Evolutionary conservation across 2,888 invertebrate species (phyloP).

Genomic region (Meteorus colon): DNA sequence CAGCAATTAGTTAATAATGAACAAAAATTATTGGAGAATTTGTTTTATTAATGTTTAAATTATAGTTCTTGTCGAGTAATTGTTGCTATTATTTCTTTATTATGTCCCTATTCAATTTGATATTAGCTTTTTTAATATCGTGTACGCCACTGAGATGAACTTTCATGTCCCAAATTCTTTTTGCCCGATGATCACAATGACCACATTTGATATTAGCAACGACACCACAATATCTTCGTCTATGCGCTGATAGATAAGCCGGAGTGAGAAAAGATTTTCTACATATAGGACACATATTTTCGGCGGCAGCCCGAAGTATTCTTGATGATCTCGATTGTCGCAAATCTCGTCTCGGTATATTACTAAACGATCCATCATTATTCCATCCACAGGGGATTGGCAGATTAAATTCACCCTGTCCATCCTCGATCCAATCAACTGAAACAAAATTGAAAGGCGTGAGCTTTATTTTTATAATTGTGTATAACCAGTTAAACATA

Average conservation of each 20-base stretch:
- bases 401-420: background rate
- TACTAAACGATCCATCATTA: background rate
- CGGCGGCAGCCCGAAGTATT: background rate
- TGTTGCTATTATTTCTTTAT: slow-evolving; percentile 35
- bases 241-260: slow-evolving; percentile 41
- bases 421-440: slow-evolving; percentile 30
- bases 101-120: slow-evolving; percentile 45
- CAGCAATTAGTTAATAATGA: background rate
- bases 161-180: slow-evolving; percentile 72
- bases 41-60: background rate
- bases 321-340: slow-evolving; percentile 1
- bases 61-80: slow-evolving; percentile 41
- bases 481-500: background rate
- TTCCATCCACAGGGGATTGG: background rate
- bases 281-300: slow-evolving; percentile 39
- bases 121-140: slow-evolving; percentile 43
- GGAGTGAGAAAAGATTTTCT: slow-evolving; percentile 43
- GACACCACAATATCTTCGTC: slow-evolving; percentile 49
- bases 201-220: slow-evolving; percentile 57
- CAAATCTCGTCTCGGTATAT: background rate
- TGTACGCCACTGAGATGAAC: slow-evolving; percentile 49
- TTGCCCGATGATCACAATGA: slow-evolving; percentile 76
- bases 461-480: slow-evolving; percentile 6
- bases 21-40: background rate
- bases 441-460: slow-evolving; percentile 44